Conservation (phyloP, 2,888 invertebrate genomes). For the Nomada flava region DNA sequence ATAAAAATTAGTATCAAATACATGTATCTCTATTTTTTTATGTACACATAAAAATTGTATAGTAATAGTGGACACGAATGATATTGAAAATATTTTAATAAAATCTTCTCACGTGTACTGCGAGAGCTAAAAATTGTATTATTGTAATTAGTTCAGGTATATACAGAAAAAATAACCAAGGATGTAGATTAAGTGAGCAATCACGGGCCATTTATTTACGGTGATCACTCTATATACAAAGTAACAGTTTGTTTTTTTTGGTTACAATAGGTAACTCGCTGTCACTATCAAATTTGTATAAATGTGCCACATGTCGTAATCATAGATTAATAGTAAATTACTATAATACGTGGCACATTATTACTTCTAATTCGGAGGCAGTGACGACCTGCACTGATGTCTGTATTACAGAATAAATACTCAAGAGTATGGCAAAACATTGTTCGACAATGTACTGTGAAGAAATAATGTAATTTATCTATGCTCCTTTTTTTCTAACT, state of each 20-base stretch:
- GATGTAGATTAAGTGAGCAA: slow-evolving; percentile 54
- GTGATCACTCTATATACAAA: slow-evolving; percentile 79
- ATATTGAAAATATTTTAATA: slow-evolving; percentile 20
- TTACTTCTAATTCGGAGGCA: slow-evolving; percentile 66
- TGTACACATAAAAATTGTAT: neutral
- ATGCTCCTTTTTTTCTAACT: slow-evolving; percentile 74
- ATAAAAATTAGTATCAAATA: too few species aligned
- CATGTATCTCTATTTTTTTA: neutral
- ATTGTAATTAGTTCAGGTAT: neutral
- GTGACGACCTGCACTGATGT: slow-evolving; percentile 61
- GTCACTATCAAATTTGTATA: slow-evolving; percentile 54
- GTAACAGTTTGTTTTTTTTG: slow-evolving; percentile 64
- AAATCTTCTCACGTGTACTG: neutral
- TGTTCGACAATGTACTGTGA: slow-evolving; percentile 64
- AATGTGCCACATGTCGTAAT: slow-evolving; percentile 51
- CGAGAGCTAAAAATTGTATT: neutral
- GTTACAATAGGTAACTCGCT: slow-evolving; percentile 61
- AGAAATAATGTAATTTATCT: slow-evolving; percentile 78
- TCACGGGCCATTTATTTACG: slow-evolving; percentile 77
- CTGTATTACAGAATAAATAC: slow-evolving; percentile 68
- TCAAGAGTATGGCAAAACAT: slow-evolving; percentile 59
- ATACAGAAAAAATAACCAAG: slow-evolving; percentile 1
- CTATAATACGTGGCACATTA: slow-evolving; percentile 52
- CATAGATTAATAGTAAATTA: slow-evolving; percentile 33
- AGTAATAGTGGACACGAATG: neutral